Evolutionary conservation across 1,140 invertebrate species (phyloP).

Genomic region (Monomorium pharaonis): DNA sequence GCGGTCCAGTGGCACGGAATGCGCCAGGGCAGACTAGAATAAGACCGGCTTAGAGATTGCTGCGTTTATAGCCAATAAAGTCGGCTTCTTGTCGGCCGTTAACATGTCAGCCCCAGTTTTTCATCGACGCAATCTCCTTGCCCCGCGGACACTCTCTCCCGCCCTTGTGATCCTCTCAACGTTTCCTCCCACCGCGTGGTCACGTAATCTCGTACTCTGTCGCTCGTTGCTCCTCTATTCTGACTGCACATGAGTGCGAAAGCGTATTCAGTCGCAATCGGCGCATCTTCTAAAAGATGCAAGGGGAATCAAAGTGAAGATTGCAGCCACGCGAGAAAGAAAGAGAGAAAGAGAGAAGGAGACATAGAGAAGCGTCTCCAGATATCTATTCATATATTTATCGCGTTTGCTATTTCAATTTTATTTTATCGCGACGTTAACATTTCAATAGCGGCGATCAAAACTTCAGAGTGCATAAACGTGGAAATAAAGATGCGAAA

Average conservation of each 20-base stretch:
- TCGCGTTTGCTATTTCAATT: background rate
- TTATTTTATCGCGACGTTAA: background rate
- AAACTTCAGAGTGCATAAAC: background rate
- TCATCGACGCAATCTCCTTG: constrained; percentile 71
- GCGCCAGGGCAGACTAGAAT: constrained; percentile 71
- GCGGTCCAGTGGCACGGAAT: constrained; percentile 49
- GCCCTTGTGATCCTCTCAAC: background rate
- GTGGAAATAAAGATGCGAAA: background rate
- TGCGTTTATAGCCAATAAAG: constrained; percentile 83
- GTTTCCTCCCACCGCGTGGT: background rate
- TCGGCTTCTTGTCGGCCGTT: constrained; percentile 82
- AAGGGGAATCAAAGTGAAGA: background rate
- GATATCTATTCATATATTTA: background rate
- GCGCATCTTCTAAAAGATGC: constrained; percentile 5
- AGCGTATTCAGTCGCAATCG: background rate
- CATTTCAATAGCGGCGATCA: background rate
- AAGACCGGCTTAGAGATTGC: constrained; percentile 79
- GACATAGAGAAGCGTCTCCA: background rate
- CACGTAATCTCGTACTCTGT: background rate
- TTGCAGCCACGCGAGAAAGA: background rate
- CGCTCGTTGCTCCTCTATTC: constrained; percentile 26
- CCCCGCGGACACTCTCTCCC: constrained; percentile 5
- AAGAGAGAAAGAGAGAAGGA: background rate
- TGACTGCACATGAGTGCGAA: constrained; percentile 14
- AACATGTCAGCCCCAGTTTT: constrained; percentile 83